Base-by-base conservation (phyloP, 2,113 vertebrate genomes). In the Chunga burmeisteri region DNA sequence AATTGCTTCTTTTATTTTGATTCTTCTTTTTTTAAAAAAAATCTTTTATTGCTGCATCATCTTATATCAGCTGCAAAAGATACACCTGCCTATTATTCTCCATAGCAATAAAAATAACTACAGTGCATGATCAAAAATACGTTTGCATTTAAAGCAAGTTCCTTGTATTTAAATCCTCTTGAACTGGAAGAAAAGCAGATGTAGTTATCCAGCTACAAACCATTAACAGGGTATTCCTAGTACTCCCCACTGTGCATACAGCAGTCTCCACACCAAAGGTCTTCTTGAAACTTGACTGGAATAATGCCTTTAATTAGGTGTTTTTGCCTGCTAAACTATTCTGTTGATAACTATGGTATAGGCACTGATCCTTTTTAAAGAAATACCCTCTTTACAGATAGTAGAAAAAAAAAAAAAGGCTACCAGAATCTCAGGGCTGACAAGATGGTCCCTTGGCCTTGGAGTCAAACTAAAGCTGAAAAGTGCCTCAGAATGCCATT, bases 371-470 rank as follows among this genome's bases (percentile, higher is more conserved):
- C 7, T 74, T 88, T 75, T 63, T 8, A 59, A 83, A 83, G 4
- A 75, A 67, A 36, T 16, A 15, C 9, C 77, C 75, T 83, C 5
- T 83, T 23, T 67, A 27, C 5, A 62, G 5, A 20, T 52, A 44
- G 15, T 36, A 62, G 11, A 49, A 61, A 50, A 62, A 56, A 49
- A 12, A 23, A 30, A 13, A 73, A 15, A 6, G 44, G 3, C 11
- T 65, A 25, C 7, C 30, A 40, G 44, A 10, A 26, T 20, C 15
- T 40, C 13, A 16, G 12, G 21, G 50, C 52, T 89, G 50, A 75
- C 4, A 67, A 58, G 29, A 38, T 34, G 27, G 34, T 2, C 4
- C 7, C 1, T 6, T 23, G 5, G 26, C 2, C 13, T 38, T 55
- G 17, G 10, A 70, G 30, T 8, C 22, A 86, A 86, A 47, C 63